Evolutionary conservation across 2,797 vertebrate genomes (phyloP), one percentile per base, ranked within the genome.

Genomic region (Eupleurogrammus muticus): DNA sequence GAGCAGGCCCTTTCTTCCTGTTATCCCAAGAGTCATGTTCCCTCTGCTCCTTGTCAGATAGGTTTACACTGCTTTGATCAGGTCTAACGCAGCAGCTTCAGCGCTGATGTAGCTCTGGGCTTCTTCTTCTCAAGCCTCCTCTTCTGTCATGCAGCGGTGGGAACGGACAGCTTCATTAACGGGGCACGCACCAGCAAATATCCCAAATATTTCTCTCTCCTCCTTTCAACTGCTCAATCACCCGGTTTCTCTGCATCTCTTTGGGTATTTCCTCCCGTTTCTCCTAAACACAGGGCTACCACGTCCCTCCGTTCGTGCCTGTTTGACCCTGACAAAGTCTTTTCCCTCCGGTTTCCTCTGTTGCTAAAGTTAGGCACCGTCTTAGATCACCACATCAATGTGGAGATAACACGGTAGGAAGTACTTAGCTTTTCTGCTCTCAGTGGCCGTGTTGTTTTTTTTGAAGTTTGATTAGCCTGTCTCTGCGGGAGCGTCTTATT

Each of bases 301-400:
- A 44, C 38, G 19, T 70, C 79, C 63, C 48, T 73, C 19, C 64
- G 49, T 57, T 54, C 60, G 40, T 61, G 71, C 73, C 55, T 54
- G 59, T 74, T 71, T 75, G 81, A 77, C 75, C 77, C 72, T 32
- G 55, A 67, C 46, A 19, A 55, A 0, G 47, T 23, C 60, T 72
- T 73, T 70, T 61, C 75, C 78, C 81, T 82, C 81, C 79, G 82
- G 75, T 84, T 87, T 88, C 87, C 81, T 82, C 68, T 69, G 73
- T 36, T 64, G 81, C 84, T 90, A 89, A 90, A 88, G 72, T 87
- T 87, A 86, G 82, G n/a, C n/a, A 0, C 66, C n/a, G 80, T 72
- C 66, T 80, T 49, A 68, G 64, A 58, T 75, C 74, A 24, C 68
- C 71, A 52, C 73, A 77, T 81, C 80, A 77, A 58, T 36, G 73